Evolutionary conservation across 2,797 vertebrate genomes (phyloP).

Genomic region (Steatocranus sp.): DNA sequence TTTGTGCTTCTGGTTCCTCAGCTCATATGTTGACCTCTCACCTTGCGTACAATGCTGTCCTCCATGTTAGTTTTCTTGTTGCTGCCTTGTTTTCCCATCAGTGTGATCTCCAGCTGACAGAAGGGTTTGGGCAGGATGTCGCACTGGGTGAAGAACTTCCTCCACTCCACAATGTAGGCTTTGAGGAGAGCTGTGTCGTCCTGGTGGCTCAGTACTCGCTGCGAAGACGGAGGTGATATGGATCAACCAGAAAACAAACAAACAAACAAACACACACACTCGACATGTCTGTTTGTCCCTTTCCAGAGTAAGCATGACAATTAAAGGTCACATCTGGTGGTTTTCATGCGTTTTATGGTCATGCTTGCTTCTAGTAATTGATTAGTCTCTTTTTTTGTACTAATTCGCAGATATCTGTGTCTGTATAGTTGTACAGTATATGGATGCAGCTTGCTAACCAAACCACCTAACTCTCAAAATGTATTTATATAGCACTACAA

Average conservation of each 20-base stretch:
- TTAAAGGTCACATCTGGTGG: background rate
- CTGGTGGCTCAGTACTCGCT: slow-evolving; percentile 97
- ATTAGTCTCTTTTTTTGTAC: background rate
- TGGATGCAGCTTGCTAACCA: background rate
- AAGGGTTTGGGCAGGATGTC: slow-evolving; percentile 98
- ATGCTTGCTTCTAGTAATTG: background rate
- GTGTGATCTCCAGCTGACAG: slow-evolving; percentile 94
- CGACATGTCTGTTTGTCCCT: background rate
- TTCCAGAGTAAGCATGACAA: background rate
- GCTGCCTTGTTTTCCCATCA: slow-evolving; percentile 88
- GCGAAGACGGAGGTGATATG: background rate
- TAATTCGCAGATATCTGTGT: accelerated
- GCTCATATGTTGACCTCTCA: slow-evolving; percentile 37
- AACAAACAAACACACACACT: background rate
- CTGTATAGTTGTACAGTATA: background rate
- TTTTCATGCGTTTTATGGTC: background rate
- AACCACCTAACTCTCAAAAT: background rate
- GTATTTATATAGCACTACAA: background rate
- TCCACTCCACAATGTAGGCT: slow-evolving; percentile 97
- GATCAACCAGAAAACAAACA: background rate
- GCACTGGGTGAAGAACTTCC: slow-evolving; percentile 98
- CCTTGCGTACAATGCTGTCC: slow-evolving; percentile 98
- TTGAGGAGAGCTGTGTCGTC: slow-evolving; percentile 96
- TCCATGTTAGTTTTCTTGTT: slow-evolving; percentile 97
- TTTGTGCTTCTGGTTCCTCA: accelerated